Base-by-base conservation (phyloP, 2,888 invertebrate genomes). In the Apodemia hepburni region DNA sequence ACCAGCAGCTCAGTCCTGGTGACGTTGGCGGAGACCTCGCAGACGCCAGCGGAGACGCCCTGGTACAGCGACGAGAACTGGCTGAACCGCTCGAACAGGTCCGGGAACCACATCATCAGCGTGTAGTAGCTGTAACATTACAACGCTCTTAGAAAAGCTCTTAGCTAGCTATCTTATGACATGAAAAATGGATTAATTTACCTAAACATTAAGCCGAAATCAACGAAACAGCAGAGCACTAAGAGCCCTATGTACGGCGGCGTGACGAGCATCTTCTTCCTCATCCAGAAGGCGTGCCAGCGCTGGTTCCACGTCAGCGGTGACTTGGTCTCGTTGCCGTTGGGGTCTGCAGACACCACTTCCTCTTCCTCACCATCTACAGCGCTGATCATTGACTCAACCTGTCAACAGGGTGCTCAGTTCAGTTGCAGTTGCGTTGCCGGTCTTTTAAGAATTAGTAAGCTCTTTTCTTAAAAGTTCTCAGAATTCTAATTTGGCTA, bases 61-160 rank as follows among this genome's bases (percentile, higher is more conserved):
- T 84, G 84, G 75, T 90, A 84, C 58, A 84, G 69, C 6, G 79
- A 76, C 15, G 89, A 80, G 76, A 86, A 93, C 79, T 92, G 88
- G 61, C 92, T 92, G 82, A 93, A 93, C 67, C 94, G 77, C 81
- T 93, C 93, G 77, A 95, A 95, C 65, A 95, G 85, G 73, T 95
- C 94, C 58, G 95, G 95, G 79, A 95, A 94, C 95, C 95, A 95
- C 93, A 95, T 93, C 85, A 93, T 92, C 68, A 93, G 76, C 0
- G 93, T 93, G 78, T 93, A 93, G 78, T 93, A 93, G 71, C 93
- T 93, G 77, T 7, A 76, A 80, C 64, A 54, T 27, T 6, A 57
- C 17, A 58, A 17, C n/a, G 6, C 15, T 2, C 45, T 17, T n/a
- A n/a, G n/a, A n/a, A n/a, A n/a, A n/a, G n/a, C n/a, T n/a, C n/a